Conservation (phyloP, 2,797 vertebrate genomes). For the Synaphobranchus kaupii region DNA sequence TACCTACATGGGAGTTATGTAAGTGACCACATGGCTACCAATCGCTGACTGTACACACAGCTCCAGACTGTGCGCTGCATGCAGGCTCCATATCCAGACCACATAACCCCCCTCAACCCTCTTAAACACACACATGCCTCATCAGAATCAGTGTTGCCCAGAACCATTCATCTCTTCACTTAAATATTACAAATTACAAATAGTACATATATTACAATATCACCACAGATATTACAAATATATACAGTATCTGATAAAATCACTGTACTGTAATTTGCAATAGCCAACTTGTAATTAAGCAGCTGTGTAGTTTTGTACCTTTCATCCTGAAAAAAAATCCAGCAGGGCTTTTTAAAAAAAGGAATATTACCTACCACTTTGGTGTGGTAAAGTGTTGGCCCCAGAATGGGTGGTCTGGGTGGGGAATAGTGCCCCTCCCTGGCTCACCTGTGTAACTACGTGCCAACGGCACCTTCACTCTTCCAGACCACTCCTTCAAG, state of each 20-base stretch:
- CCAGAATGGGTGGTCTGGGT: constrained; percentile 59
- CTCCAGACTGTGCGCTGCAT: constrained; percentile 49
- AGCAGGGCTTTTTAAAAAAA: neutral
- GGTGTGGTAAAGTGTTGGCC: constrained; percentile 4
- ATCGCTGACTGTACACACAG: constrained; percentile 56
- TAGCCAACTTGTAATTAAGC: neutral
- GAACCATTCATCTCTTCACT: neutral
- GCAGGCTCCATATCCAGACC: constrained; percentile 56
- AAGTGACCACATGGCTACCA: constrained; percentile 68
- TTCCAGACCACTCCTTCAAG: constrained; percentile 58
- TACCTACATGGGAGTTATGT: constrained; percentile 73
- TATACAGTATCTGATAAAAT: too few relatives aligned
- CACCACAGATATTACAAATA: too few relatives aligned
- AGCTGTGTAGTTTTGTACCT: neutral
- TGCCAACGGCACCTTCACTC: constrained; percentile 37
- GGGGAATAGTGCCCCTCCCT: constrained; percentile 51
- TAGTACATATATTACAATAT: too few relatives aligned
- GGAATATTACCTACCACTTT: neutral
- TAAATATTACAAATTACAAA: neutral
- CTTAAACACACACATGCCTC: constrained; percentile 67
- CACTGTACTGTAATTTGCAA: neutral
- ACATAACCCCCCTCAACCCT: constrained; percentile 65
- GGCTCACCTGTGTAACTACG: constrained; percentile 36
- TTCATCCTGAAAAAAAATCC: constrained; percentile 1
- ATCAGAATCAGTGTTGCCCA: constrained; percentile 44